These are phyloP conservation scores for Platerodrilus igneus DNA, from an alignment of 2,888 invertebrate species.

Conservation along the genomic window DNA sequence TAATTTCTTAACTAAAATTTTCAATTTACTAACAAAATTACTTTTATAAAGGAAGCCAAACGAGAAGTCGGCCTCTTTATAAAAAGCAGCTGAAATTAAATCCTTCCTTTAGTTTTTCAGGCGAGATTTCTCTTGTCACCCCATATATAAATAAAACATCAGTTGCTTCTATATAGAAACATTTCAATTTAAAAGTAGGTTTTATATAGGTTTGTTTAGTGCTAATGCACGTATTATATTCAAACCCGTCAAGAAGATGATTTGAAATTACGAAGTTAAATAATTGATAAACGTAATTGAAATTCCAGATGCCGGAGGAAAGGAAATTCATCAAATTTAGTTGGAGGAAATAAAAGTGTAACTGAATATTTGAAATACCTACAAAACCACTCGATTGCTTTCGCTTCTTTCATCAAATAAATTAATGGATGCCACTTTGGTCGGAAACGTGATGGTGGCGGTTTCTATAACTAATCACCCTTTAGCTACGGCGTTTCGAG, in stretches of 20 bases:
- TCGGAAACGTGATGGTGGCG: too few species aligned
- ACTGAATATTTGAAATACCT: constrained; percentile 4
- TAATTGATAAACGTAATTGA: too few species aligned
- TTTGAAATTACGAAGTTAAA: too few species aligned
- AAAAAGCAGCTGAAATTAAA: constrained; percentile 23
- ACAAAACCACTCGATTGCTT: constrained; percentile 5
- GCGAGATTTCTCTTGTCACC: constrained; percentile 22
- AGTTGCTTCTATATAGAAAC: constrained; percentile 20
- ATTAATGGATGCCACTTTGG: too few species aligned
- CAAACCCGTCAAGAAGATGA: constrained; percentile 16
- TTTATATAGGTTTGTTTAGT: constrained; percentile 14
- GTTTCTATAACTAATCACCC: too few species aligned
- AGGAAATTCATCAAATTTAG: too few species aligned
- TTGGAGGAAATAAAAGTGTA: too few species aligned
- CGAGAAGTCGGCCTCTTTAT: constrained; percentile 14
- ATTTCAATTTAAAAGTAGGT: constrained; percentile 26
- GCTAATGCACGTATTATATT: constrained; percentile 19
- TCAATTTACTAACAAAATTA: constrained; percentile 17
- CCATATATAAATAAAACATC: constrained; percentile 25
- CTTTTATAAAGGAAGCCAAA: constrained; percentile 10
- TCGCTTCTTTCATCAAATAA: too few species aligned
- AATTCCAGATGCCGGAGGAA: too few species aligned
- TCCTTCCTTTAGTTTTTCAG: constrained; percentile 23
- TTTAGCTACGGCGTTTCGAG: too few species aligned
- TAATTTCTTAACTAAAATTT: constrained; percentile 7